Conservation (phyloP, 2,888 invertebrate genomes). For the Gymnocheta viridis region DNA sequence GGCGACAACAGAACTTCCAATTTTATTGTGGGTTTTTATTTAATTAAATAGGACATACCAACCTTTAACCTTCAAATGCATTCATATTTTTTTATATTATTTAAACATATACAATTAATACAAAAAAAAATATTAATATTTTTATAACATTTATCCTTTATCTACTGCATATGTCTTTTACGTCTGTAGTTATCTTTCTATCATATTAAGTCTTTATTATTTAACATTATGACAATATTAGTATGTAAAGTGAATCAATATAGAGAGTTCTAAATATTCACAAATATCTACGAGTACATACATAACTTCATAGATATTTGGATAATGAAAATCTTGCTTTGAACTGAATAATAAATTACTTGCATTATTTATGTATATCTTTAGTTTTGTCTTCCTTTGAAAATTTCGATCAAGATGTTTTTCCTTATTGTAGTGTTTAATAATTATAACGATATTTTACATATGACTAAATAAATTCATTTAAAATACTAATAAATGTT, state of each 20-base stretch:
- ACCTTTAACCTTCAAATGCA: too few species aligned
- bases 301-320: conserved; percentile 1
- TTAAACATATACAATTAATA: too few species aligned
- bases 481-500: neutral
- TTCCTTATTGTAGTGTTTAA: conserved; percentile 11
- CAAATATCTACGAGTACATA: neutral
- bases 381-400: too few species aligned
- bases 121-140: too few species aligned
- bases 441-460: conserved; percentile 2
- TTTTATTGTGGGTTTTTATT: too few species aligned
- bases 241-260: neutral
- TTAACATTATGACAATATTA: neutral
- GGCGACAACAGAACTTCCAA: too few species aligned
- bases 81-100: too few species aligned
- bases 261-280: conserved; percentile 17
- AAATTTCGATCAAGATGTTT: too few species aligned
- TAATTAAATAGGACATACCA: too few species aligned
- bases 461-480: conserved; percentile 7
- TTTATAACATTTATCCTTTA: neutral
- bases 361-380: conserved; percentile 34
- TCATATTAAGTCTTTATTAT: neutral
- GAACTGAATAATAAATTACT: neutral
- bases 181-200: neutral
- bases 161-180: neutral
- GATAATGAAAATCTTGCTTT: conserved; percentile 12